Conservation (phyloP, 2,888 invertebrate genomes). For the Trilocha varians region DNA sequence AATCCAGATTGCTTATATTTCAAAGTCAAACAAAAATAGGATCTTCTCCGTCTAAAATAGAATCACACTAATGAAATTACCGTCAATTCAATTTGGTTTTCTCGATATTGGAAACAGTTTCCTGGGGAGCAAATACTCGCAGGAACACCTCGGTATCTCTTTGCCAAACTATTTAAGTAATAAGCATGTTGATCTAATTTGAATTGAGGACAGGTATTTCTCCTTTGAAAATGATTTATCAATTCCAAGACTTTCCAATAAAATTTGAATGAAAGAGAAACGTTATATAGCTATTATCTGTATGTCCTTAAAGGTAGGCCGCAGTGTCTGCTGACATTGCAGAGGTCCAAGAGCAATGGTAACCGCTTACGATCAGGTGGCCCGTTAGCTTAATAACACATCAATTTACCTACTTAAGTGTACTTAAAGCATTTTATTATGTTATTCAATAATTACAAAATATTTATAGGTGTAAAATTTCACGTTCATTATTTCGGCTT, state of each 20-base stretch:
- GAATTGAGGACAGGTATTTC: not conserved
- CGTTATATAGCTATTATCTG: too few relatives aligned
- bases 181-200: not conserved
- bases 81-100: not conserved
- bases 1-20: not conserved
- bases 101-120: not conserved
- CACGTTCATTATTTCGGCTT: constrained; percentile 3
- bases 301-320: too few relatives aligned
- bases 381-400: too few relatives aligned
- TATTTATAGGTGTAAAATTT: not conserved
- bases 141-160: not conserved
- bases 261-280: too few relatives aligned
- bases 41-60: not conserved
- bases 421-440: too few relatives aligned
- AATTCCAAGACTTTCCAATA: too few relatives aligned
- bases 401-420: too few relatives aligned
- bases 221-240: too few relatives aligned
- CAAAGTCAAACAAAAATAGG: not conserved
- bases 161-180: not conserved
- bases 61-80: not conserved
- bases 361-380: too few relatives aligned
- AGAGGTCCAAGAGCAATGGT: too few relatives aligned
- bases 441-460: too few relatives aligned
- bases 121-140: not conserved
- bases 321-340: too few relatives aligned